Evolutionary conservation across 2,797 vertebrate species (phyloP), one percentile per base, ranked within the genome.

Genomic region (Liparis tanakae): DNA sequence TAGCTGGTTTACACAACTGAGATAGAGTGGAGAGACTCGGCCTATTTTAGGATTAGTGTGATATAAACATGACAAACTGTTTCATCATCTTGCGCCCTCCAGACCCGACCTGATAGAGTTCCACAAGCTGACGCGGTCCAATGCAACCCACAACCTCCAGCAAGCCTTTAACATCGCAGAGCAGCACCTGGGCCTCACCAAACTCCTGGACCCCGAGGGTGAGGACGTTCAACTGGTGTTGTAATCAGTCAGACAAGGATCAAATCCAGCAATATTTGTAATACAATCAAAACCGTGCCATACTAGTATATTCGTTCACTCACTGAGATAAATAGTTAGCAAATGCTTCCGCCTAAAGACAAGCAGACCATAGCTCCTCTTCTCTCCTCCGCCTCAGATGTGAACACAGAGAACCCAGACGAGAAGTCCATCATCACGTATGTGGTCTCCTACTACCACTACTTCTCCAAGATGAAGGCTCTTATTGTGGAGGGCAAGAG

Each of bases 391-490:
- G 18, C 5, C 56, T 14, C 60, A 99, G 98, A 99, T 70, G 97
- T 99, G 59, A 97, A 97, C 92, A 98, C 96, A 57, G 97, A 98
- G 81, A 96, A 98, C 82, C 98, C 98, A 0, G 97, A 99, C 1
- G 98, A 98, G 82, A 99, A 99, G 89, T 99, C 97, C 76, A 97
- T 99, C 89, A 97, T 99, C 84, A 99, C 98, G 14, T 99, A 98
- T 0, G 97, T 98, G 54, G 98, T 98, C 20, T 96, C 98, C 50
- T 99, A 96, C 90, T 99, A 99, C 87, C 98, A 99, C 87, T 98
- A 98, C 87, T 99, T 98, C 95, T 98, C 97, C 84, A 99, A 99
- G 92, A 99, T 99, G 97, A 98, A 98, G 90, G 97, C 97, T 13
- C 91, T 99, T 85, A 96, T 98, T 1, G 98, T 98, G 82, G 98